Evolutionary conservation across 2,888 invertebrate genomes (phyloP).

Genomic region (Lasioglossum leucozonium): DNA sequence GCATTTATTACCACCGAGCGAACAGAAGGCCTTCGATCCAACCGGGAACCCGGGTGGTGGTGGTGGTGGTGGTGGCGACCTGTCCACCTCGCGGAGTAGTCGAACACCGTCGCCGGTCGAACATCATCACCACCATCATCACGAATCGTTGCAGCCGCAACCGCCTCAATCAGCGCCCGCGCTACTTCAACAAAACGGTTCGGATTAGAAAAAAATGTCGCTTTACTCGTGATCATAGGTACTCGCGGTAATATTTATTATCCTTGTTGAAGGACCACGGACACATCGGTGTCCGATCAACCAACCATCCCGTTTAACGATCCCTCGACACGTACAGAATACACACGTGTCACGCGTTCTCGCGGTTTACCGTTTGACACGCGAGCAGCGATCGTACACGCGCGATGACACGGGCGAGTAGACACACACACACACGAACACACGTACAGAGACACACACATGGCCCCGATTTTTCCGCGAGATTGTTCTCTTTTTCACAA

Average conservation of each 20-base stretch:
- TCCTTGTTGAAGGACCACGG: slow-evolving; percentile 56
- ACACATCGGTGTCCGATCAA: slow-evolving; percentile 32
- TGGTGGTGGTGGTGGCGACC: slow-evolving; percentile 82
- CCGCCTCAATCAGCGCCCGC: slow-evolving; percentile 88
- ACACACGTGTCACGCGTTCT: not conserved
- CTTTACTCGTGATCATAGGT: slow-evolving; percentile 49
- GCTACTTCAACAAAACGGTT: slow-evolving; percentile 91
- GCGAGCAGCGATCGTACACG: not conserved
- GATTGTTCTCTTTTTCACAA: slow-evolving; percentile 63
- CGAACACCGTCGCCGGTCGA: slow-evolving; percentile 79
- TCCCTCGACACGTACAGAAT: slow-evolving; percentile 29
- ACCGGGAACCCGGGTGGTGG: slow-evolving; percentile 86
- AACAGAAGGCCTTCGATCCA: slow-evolving; percentile 89
- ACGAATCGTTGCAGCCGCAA: slow-evolving; percentile 84
- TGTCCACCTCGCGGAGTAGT: slow-evolving; percentile 68
- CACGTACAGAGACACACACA: not conserved
- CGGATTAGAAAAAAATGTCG: slow-evolving; percentile 87
- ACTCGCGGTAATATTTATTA: slow-evolving; percentile 50
- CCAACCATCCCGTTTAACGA: slow-evolving; percentile 40
- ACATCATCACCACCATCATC: slow-evolving; percentile 68
- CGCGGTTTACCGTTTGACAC: not conserved
- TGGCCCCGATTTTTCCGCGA: slow-evolving; percentile 52
- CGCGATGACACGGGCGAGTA: not conserved
- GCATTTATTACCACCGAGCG: slow-evolving; percentile 92
- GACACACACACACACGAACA: slow-evolving; percentile 14